These are phyloP conservation scores for Bembecia ichneumoniformis DNA, from an alignment of 2,888 invertebrate genomes.

Conservation along the genomic window DNA sequence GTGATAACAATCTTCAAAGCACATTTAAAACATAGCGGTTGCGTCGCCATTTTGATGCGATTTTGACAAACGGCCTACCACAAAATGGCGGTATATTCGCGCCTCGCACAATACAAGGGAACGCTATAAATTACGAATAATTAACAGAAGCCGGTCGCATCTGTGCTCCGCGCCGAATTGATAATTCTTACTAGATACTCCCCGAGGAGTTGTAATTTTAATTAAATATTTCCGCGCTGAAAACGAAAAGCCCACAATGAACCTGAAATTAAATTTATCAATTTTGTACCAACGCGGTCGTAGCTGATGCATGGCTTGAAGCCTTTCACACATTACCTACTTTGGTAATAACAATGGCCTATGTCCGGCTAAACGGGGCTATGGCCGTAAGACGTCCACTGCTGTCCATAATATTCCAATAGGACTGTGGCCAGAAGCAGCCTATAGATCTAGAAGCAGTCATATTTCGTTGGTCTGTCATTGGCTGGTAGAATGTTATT, in stretches of 20 bases:
- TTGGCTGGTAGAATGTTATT: too few species aligned
- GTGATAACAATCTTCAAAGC: background rate
- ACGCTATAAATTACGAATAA: conserved; percentile 22
- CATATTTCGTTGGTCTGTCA: too few species aligned
- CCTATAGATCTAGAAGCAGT: too few species aligned
- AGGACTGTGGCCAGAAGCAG: too few species aligned
- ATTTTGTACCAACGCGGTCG: too few species aligned
- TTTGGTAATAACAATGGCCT: too few species aligned
- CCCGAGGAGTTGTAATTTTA: conserved; percentile 18
- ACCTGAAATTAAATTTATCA: background rate
- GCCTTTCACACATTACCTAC: too few species aligned
- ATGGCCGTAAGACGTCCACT: too few species aligned
- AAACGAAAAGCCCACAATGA: background rate
- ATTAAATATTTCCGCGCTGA: conserved; percentile 17
- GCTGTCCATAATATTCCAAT: too few species aligned
- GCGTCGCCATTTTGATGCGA: conserved; percentile 5
- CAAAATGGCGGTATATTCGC: conserved; percentile 13
- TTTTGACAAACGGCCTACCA: conserved; percentile 3
- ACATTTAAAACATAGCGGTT: background rate
- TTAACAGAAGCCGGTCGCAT: conserved; percentile 25
- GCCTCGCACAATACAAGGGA: conserved; percentile 9
- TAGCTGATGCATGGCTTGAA: too few species aligned
- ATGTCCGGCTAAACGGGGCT: too few species aligned
- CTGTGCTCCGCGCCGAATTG: conserved; percentile 21
- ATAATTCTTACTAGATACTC: conserved; percentile 16